Evolutionary conservation across 37 sponge, comb jelly and placozoan species (phyloP), one percentile per base, ranked within the genome.

Genomic region (Hexactinellida sp.): DNA sequence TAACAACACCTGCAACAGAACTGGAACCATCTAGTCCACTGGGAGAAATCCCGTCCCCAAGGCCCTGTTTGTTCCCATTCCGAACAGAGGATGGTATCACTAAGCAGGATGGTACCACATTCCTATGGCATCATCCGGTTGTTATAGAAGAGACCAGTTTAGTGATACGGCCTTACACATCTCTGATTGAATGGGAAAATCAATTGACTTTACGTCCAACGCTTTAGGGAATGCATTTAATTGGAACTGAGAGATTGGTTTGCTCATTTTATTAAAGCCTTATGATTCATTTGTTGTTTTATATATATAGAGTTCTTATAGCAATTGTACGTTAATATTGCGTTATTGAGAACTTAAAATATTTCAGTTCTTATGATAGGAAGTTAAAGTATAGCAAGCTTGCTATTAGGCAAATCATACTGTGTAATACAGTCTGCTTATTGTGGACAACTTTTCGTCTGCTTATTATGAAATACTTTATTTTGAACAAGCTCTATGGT

Each of bases 231-330:
- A 7, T 63, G 25, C 34, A 28, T 28, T 32, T 25, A 63, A 63
- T 5, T 63, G 25, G 76, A n/a, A 63, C 76, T 63, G 13, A 63
- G 76, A 63, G 30, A 63, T 63, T 63, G 76, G 76, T 63, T 63
- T 63, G 76, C 25, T 63, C 34, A 7, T 63, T 63, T 63, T 63
- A 63, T 63, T 63, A 63, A 63, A 41, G 47, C 47, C 47, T 41
- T 41, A 41, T 16, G n/a, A n/a, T n/a, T n/a, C n/a, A n/a, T n/a
- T n/a, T n/a, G n/a, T n/a, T n/a, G n/a, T n/a, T n/a, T n/a, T n/a
- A n/a, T n/a, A n/a, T n/a, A n/a, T n/a, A n/a, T n/a, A n/a, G n/a
- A n/a, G n/a, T n/a, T n/a, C n/a, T n/a, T n/a, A n/a, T n/a, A n/a
- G n/a, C n/a, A n/a, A n/a, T n/a, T n/a, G n/a, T n/a, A n/a, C n/a